These are phyloP conservation scores for Lasioglossum oenotherae DNA, from an alignment of 2,888 invertebrate species.

Conservation along the genomic window DNA sequence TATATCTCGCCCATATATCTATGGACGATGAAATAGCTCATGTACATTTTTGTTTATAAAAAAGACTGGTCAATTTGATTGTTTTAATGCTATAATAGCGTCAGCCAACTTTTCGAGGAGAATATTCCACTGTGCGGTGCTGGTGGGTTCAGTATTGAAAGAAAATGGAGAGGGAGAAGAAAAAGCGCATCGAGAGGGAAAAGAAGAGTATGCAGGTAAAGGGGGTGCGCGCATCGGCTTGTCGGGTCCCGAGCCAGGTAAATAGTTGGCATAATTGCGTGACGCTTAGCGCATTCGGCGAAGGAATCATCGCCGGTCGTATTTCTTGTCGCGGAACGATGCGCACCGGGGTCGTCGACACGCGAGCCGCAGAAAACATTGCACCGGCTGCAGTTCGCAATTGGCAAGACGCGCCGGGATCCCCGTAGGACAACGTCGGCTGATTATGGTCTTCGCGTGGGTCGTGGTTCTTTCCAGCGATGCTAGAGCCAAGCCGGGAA, in stretches of 20 bases:
- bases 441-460: slow-evolving; percentile 73
- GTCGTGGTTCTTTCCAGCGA: slow-evolving; percentile 63
- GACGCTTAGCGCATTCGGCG: slow-evolving; percentile 42
- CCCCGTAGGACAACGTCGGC: slow-evolving; percentile 63
- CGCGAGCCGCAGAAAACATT: slow-evolving; percentile 47
- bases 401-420: slow-evolving; percentile 61
- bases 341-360: slow-evolving; percentile 65
- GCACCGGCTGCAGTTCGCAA: slow-evolving; percentile 62
- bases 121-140: too few species aligned
- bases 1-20: too few species aligned
- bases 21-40: too few species aligned
- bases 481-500: slow-evolving; percentile 34
- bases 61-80: too few species aligned
- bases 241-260: background rate
- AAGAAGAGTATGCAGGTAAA: background rate
- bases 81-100: too few species aligned
- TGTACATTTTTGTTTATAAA: too few species aligned
- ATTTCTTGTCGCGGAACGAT: slow-evolving; percentile 59
- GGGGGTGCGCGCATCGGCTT: background rate
- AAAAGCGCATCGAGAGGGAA: background rate
- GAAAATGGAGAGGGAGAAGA: background rate
- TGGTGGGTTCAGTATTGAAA: background rate
- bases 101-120: too few species aligned
- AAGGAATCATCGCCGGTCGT: slow-evolving; percentile 43
- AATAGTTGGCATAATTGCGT: slow-evolving; percentile 42